Base-by-base conservation (phyloP, 92 coral and sea anemone genomes). In the Umimayanthus chanpuru region DNA sequence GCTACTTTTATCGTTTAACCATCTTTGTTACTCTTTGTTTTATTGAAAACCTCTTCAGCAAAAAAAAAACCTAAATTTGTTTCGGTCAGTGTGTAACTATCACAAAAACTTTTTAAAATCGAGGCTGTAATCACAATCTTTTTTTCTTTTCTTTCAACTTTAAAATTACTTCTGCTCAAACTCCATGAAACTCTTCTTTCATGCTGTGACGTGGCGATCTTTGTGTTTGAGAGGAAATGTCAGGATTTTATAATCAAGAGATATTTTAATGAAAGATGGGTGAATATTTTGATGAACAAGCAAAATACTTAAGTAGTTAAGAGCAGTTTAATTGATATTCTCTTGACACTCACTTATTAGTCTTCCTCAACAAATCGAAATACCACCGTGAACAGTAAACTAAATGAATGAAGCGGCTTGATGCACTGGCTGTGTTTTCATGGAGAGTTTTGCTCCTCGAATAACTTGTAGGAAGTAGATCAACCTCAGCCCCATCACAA, bases 81-180 rank as follows among this genome's bases (percentile, higher is more conserved):
- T 84, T 87, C 67, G 41, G 53, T 86, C 86, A 50, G 74, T 76
- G 88, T 87, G 79, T 87, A 81, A 90, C 29, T 78, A 86, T 43
- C 68, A 66, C 26, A 88, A 82, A 56, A 26, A 89, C 76, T 72
- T 66, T 75, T 32, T 32, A 32, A 50, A 87, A 87, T 68, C 50
- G 28, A 90, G 82, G 82, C 64, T n/a, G 39, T n/a, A n/a, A 14
- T n/a, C 73, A 30, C 9, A 8, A 65, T 58, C 8, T 47, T 58
- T 44, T 18, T 44, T 8, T 43, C 16, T 83, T 15, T 28, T 20
- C 44, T 68, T 29, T 11, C n/a, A 21, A 30, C 78, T 23, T 21
- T 26, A 20, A 30, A 10, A 9, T 36, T 14, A 43, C 78, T 44
- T 26, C 25, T 41, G 4, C 20, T 53, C 58, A 18, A 11, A 23